Percentiles rank a stretch among this genome's conserved stretches.
Evolutionary conservation across 2,888 invertebrate species (phyloP).

Genomic region (Synergus gifuensis): DNA sequence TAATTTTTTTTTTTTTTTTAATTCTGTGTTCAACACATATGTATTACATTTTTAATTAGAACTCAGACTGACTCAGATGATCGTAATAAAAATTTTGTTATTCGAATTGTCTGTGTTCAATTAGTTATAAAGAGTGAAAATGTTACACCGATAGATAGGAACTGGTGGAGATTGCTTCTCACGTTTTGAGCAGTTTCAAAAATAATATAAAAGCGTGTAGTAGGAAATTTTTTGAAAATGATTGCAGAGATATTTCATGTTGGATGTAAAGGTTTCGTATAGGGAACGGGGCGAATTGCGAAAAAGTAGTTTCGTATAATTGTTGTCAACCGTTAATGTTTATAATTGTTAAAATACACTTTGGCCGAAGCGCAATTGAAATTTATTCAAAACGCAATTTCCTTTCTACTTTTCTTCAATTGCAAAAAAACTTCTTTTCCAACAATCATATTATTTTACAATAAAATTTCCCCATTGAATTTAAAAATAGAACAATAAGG

Average conservation of each 20-base stretch:
- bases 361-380: neutral
- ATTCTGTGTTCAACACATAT: too few relatives aligned
- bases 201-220: slow-evolving; percentile 11
- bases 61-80: too few relatives aligned
- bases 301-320: slow-evolving; percentile 29
- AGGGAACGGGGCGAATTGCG: slow-evolving; percentile 6
- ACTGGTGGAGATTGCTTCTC: neutral
- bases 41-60: too few relatives aligned
- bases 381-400: neutral
- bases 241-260: slow-evolving; percentile 25
- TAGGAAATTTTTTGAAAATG: slow-evolving; percentile 39
- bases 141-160: slow-evolving; percentile 2
- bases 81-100: neutral
- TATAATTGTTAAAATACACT: slow-evolving; percentile 28
- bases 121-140: slow-evolving; percentile 5
- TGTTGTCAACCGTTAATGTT: slow-evolving; percentile 9
- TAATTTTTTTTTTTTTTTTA: too few relatives aligned
- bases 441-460: slow-evolving; percentile 25
- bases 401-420: slow-evolving; percentile 23
- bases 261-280: slow-evolving; percentile 17
- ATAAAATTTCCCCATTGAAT: too few relatives aligned
- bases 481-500: slow-evolving; percentile 7
- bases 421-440: slow-evolving; percentile 18
- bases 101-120: neutral
- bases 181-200: slow-evolving; percentile 2